phyloP scores from a whole-genome alignment of 2,113 vertebrate genomes.

The Brienomyrus brachyistius region DNA sequence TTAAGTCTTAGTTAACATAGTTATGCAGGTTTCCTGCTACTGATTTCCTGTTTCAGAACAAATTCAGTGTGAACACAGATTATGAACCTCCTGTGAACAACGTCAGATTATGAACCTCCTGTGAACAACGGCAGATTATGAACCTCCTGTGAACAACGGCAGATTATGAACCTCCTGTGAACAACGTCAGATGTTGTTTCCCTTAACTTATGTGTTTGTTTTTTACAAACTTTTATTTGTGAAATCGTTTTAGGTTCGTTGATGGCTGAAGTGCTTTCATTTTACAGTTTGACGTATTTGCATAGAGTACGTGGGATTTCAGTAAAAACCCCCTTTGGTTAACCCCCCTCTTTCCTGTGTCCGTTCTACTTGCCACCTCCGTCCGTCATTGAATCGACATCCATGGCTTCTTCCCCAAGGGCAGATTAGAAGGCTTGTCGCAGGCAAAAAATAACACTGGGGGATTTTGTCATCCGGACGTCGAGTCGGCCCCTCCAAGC shows the following conservation, averaged over 20 bases:
- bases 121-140: too few relatives aligned
- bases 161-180: too few relatives aligned
- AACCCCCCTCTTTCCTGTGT: neutral
- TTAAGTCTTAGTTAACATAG: neutral
- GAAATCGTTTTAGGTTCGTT: neutral
- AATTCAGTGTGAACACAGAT: neutral
- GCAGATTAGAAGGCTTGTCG: conserved; percentile 13
- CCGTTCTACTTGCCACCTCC: neutral
- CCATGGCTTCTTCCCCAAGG: neutral
- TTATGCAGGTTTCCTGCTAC: neutral
- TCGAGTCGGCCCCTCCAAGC: neutral
- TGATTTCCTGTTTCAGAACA: neutral
- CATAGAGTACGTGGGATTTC: neutral
- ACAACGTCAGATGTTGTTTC: neutral
- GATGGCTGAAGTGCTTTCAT: neutral
- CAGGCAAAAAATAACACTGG: conserved; percentile 17
- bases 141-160: too few relatives aligned
- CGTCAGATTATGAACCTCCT: neutral
- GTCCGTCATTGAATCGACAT: neutral
- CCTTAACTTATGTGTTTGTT: neutral
- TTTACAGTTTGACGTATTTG: neutral
- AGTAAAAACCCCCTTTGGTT: neutral
- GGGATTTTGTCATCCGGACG: neutral
- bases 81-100: neutral
- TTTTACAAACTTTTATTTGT: neutral